A percentile compares a stretch with the other conserved stretches of the same genome.
Evolutionary conservation across 2,888 invertebrate genomes (phyloP).

Genomic region (Eupithecia dodoneata): DNA sequence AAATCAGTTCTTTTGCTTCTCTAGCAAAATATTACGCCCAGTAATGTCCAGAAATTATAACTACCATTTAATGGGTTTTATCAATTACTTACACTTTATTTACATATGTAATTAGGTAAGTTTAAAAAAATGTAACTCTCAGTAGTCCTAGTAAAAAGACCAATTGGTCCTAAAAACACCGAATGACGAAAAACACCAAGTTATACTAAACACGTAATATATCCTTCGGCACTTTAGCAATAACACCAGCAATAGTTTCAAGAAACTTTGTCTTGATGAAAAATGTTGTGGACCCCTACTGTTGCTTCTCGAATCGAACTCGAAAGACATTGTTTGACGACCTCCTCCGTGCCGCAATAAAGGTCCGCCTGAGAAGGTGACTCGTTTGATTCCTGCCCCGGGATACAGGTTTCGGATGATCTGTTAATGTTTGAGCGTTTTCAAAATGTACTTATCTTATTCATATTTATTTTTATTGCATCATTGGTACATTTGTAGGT

Average conservation of each 20-base stretch:
- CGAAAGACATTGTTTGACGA: neutral
- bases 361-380: neutral
- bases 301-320: conserved; percentile 11
- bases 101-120: no score
- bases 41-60: no score
- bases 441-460: no score
- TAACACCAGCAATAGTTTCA: conserved; percentile 56
- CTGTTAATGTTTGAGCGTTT: neutral
- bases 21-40: no score
- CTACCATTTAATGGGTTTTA: no score
- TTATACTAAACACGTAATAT: conserved; percentile 45
- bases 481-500: no score
- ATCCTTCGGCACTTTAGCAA: conserved; percentile 56
- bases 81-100: no score
- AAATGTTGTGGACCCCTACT: conserved; percentile 56
- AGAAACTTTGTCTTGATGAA: conserved; percentile 57
- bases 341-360: neutral
- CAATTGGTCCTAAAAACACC: neutral
- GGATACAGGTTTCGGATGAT: neutral
- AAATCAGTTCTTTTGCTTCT: no score
- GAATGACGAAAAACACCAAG: neutral
- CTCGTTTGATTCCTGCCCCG: neutral
- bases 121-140: neutral
- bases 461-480: no score
- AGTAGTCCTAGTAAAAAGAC: neutral